These are phyloP conservation scores for Alauda arvensis DNA, from an alignment of 2,797 vertebrate species.

Conservation along the genomic window DNA sequence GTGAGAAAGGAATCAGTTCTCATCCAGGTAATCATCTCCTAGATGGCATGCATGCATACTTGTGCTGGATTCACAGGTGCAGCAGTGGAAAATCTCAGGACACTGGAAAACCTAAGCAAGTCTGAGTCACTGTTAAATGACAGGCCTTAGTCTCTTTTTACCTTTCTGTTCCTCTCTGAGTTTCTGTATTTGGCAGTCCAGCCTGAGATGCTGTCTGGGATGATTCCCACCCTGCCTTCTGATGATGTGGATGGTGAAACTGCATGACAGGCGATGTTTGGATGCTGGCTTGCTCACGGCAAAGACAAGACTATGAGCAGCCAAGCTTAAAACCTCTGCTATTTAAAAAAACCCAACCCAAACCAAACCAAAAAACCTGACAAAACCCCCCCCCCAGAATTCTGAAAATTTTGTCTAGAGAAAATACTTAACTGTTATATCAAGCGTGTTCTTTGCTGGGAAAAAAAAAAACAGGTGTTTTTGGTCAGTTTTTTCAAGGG, in stretches of 20 bases:
- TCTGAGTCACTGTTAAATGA: background rate
- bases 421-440: background rate
- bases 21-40: background rate
- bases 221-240: background rate
- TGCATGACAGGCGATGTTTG: background rate
- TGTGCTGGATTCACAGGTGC: background rate
- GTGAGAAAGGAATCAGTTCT: background rate
- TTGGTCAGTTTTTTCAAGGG: background rate
- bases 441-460: background rate
- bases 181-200: background rate
- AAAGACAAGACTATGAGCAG: background rate
- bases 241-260: background rate
- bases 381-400: background rate
- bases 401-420: background rate
- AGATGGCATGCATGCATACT: accelerated
- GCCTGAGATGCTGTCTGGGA: background rate
- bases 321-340: background rate
- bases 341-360: background rate
- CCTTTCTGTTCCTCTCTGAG: background rate
- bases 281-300: background rate
- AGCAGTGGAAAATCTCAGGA: background rate
- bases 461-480: accelerated
- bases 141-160: background rate
- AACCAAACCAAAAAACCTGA: accelerated
- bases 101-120: background rate